Percentiles rank a stretch among this genome's conserved stretches.
Conservation (phyloP, 2,113 vertebrate species). For the Scytalopus superciliaris region DNA sequence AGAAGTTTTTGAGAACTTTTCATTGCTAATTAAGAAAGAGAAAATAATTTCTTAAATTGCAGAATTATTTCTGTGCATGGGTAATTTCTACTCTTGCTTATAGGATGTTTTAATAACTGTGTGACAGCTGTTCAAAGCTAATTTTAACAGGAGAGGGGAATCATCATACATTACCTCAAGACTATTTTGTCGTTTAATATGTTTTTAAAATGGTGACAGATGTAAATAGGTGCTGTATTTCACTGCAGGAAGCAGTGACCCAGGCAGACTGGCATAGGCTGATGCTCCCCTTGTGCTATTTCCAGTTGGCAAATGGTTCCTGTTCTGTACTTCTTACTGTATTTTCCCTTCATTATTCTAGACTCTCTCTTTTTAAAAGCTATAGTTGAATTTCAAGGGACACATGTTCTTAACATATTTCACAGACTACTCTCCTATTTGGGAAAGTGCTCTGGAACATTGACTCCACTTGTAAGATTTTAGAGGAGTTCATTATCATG, state of each 20-base stretch:
- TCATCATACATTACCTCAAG: not conserved
- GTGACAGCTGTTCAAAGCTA: conserved; percentile 23
- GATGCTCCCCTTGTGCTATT: not conserved
- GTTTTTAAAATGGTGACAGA: not conserved
- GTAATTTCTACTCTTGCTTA: conserved; percentile 19
- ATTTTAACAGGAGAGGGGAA: not conserved
- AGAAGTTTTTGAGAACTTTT: not conserved
- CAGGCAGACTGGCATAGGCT: not conserved
- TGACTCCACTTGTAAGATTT: conserved; percentile 5
- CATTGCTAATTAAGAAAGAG: not conserved
- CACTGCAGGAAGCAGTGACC: not conserved
- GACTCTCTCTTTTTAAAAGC: not conserved
- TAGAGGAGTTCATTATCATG: not conserved
- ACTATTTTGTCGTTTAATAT: conserved; percentile 17
- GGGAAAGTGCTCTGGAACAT: conserved; percentile 31
- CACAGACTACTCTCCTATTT: conserved; percentile 6
- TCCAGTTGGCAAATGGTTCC: conserved; percentile 36
- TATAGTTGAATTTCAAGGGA: conserved; percentile 9
- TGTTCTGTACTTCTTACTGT: not conserved
- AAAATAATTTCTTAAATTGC: not conserved
- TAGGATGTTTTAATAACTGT: not conserved
- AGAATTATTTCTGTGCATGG: not conserved
- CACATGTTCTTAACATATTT: not conserved
- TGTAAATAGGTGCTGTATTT: conserved; percentile 8
- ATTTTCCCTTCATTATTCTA: not conserved